phyloP scores from a whole-genome alignment of 1,140 invertebrate species.

The Leptoteleia sp. region DNA sequence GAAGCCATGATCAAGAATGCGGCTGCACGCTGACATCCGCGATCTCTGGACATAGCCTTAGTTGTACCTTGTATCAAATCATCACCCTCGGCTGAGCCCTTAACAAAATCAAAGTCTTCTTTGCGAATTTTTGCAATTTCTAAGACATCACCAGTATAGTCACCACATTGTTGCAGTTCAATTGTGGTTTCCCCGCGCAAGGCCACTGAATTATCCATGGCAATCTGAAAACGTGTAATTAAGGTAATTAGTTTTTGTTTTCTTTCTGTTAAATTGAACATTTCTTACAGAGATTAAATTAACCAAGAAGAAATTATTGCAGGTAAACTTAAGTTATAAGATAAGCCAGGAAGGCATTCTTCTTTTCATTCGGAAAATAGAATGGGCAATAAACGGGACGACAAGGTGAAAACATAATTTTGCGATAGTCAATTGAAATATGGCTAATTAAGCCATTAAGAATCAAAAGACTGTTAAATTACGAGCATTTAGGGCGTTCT shows the following conservation, averaged over 20 bases:
- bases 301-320: constrained; percentile 14
- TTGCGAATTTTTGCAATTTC: constrained; percentile 93
- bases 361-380: background rate
- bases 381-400: background rate
- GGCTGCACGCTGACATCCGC: constrained; percentile 93
- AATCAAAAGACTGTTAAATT: constrained; percentile 41
- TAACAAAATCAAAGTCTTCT: constrained; percentile 91
- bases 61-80: constrained; percentile 92
- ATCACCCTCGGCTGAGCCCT: constrained; percentile 90
- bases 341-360: background rate
- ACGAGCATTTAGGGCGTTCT: constrained; percentile 13
- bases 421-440: constrained; percentile 16
- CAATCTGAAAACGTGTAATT: constrained; percentile 80
- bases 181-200: constrained; percentile 83
- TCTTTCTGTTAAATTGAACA: background rate
- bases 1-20: constrained; percentile 94
- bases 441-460: constrained; percentile 40
- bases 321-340: background rate
- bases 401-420: constrained; percentile 23
- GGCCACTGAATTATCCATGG: constrained; percentile 96
- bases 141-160: constrained; percentile 92
- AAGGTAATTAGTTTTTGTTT: constrained; percentile 24
- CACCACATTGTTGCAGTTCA: constrained; percentile 87
- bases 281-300: constrained; percentile 13
- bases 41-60: constrained; percentile 84